Evolutionary conservation across 2,113 vertebrate species (phyloP).

Genomic region (Saguinus midas): DNA sequence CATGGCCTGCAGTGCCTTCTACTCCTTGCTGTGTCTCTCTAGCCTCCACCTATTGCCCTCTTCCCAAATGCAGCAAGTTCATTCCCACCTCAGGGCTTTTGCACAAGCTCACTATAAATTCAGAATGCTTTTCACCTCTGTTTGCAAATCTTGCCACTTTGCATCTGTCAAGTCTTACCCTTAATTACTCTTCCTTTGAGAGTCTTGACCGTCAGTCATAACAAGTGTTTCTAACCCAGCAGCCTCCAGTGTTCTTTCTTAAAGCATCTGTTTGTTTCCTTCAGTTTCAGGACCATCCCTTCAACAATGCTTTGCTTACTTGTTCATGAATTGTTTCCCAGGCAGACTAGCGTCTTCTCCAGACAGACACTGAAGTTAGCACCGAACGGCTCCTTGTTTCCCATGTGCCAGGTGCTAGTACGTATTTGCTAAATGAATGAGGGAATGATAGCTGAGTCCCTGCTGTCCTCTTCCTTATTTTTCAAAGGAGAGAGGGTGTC

Average conservation of each 20-base stretch:
- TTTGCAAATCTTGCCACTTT: background rate
- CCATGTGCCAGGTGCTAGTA: background rate
- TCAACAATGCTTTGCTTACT: background rate
- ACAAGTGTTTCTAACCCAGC: background rate
- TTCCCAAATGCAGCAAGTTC: background rate
- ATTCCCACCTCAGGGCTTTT: background rate
- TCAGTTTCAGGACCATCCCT: background rate
- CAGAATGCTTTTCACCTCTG: background rate
- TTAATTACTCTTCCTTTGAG: background rate
- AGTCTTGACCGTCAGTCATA: background rate
- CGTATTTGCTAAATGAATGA: background rate
- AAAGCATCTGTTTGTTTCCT: background rate
- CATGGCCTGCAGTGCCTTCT: background rate
- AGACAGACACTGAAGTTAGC: background rate
- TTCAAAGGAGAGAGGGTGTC: background rate
- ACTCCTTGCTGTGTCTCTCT: fast-evolving
- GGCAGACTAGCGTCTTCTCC: background rate
- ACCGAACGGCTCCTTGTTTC: background rate
- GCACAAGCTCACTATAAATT: background rate
- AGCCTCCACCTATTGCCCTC: background rate
- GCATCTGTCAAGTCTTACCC: background rate
- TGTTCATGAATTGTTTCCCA: background rate
- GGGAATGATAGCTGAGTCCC: background rate
- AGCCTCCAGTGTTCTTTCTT: background rate
- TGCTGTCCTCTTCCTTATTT: background rate